Evolutionary conservation across 2,888 invertebrate species (phyloP), one percentile per base, ranked within the genome.

Genomic region (Hypercompe scribonia): DNA sequence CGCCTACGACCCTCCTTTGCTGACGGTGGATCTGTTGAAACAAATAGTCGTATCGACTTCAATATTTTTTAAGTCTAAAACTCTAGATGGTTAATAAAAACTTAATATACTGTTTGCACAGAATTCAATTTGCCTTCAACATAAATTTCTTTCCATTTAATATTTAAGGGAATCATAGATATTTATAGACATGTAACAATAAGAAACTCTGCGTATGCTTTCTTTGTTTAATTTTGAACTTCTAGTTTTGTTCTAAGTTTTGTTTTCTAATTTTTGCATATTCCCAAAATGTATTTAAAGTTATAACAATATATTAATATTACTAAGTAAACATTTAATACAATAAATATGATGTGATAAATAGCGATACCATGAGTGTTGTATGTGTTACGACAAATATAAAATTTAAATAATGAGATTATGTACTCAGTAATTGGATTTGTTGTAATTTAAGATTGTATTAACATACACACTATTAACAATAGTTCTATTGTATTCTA

Each of bases 341-440:
- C 24, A 66, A 66, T 46, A 66, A 46, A 46, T 31, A 66, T 66
- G 31, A 66, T 66, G 66, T 66, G 66, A 66, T 66, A 66, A 66
- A 46, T 66, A 66, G 21, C 11, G 31, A 46, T 24, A 46, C 21
- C 46, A 13, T 46, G 24, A 24, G 24, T 31, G 31, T 42, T 46
- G 24, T 31, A 46, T n/a, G n/a, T n/a, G 24, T 66, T 66, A 33
- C 24, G 24, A 36, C 4, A 46, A 66, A 39, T 18, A 39, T 15
- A 15, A n/a, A 13, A 46, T 24, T 24, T 66, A 33, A 42, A 66
- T 28, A 28, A 21, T n/a, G 39, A 28, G 2, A 39, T 28, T 54
- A 21, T 8, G 8, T 39, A n/a, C n/a, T 65, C 65, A 31, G 42
- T 10, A 66, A 66, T 21, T 65, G 28, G 18, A 42, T 11, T 66